Evolutionary conservation across 2,797 vertebrate genomes (phyloP), one percentile per base, ranked within the genome.

Genomic region (Megalops cyprinoides): DNA sequence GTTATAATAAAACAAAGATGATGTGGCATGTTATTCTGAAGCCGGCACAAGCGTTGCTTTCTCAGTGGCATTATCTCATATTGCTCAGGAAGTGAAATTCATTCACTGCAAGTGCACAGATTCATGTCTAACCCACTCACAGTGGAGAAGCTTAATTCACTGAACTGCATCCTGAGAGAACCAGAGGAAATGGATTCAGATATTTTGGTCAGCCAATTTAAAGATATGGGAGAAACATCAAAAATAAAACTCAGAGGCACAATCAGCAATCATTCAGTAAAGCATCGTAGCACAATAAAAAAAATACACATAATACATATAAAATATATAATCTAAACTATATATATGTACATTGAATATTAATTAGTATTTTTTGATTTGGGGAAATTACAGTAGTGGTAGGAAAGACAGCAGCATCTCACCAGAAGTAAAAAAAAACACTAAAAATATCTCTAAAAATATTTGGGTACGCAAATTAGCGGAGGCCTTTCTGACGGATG

Each of bases 401-500:
- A 25, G 55, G 6, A 37, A 34, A 65, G 37, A 65, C 3, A 6
- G 7, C 18, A 34, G 14, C 23, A 25, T 58, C 1, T 25, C 31
- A 65, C 20, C 31, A 28, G 58, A 25, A 7, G 4, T 28, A 28
- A 9, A 62, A 31, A 28, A 62, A 12, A 3, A 62, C 18, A n/a
- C n/a, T n/a, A n/a, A n/a, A n/a, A n/a, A n/a, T n/a, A 65, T 65
- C 62, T 20, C 62, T 14, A 37, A 79, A 76, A 82, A 60, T 79
- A 84, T 79, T 80, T 82, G 39, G 56, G 71, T 74, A 87, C 80
- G 56, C 88, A 85, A 88, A 90, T 89, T 88, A 87, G 84, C 83
- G 48, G 77, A 62, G 60, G 77, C 58, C 78, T 84, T 86, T 90
- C 86, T 89, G 86, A 91, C 81, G 85, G 87, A 88, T 85, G 85